Base-by-base conservation (phyloP, 2,113 vertebrate species). In the Nannospalax galili region DNA sequence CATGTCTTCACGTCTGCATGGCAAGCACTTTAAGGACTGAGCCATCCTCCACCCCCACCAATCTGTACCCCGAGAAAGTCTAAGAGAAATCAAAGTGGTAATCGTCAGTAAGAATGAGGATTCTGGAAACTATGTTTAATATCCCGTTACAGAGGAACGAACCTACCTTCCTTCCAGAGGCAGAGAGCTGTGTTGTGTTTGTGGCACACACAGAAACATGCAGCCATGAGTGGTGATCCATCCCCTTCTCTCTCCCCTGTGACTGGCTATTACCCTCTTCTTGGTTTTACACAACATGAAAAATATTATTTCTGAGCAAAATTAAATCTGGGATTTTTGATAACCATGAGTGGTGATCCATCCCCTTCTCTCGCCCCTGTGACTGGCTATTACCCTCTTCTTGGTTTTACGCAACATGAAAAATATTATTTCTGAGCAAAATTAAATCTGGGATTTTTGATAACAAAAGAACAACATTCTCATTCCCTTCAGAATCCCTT, bases 401-500 rank as follows among this genome's bases (percentile, higher is more conserved):
- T 74, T 65, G 85, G 73, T 87, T 79, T 94, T 26, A 5, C 37
- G 80, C 60, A 42, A 92, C 24, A 69, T 86, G 74, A 79, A 93
- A 96, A 73, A 94, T 8, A 69, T 87, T 65, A 87, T 91, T 84
- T 90, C 86, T 84, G 32, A 22, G 40, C 24, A 94, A 96, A 94
- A 95, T 95, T 91, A 89, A 95, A 94, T 86, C 11, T 52, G 48
- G 48, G 48, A 6, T 26, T 69, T 84, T 69, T 69, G 7, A 69
- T 95, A 96, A 94, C 78, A 35, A 92, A 95, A 96, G 81, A 62
- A 79, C 20, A 95, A 37, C 85, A 74, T 81, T 88, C 74, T 97
- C 93, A 28, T 88, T 88, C 90, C 73, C 84, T 96, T 96, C 67
- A 62, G 79, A 75, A 94, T 93, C 88, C 48, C 4, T 95, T 91